Conservation (phyloP, 1,140 invertebrate genomes). For the Papilio machaon region DNA sequence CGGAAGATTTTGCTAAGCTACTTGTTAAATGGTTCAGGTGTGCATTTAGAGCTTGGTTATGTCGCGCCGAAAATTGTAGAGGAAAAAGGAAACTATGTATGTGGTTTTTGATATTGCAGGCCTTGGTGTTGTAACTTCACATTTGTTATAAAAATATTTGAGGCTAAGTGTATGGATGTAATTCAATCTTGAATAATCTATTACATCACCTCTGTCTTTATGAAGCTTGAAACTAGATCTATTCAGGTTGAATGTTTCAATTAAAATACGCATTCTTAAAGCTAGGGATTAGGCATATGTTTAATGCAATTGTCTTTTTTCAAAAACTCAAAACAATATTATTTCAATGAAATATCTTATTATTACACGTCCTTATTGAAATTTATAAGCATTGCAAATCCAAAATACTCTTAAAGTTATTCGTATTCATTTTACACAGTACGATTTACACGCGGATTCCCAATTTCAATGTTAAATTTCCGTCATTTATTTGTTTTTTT, state of each 20-base stretch:
- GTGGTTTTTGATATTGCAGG: neutral
- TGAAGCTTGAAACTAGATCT: neutral
- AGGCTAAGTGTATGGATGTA: neutral
- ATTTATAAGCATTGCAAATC: neutral
- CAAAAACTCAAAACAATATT: neutral
- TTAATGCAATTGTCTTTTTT: neutral
- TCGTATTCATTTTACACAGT: neutral
- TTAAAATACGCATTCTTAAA: neutral
- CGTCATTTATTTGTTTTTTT: no score
- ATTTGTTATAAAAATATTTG: neutral
- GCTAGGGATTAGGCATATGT: neutral
- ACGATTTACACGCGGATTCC: neutral
- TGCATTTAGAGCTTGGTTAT: neutral
- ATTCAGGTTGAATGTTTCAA: neutral
- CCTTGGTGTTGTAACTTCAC: neutral
- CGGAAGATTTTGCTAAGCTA: neutral
- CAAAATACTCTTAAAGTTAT: neutral
- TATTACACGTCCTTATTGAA: neutral
- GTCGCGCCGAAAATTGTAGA: neutral
- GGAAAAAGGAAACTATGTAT: neutral
- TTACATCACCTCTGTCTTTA: neutral
- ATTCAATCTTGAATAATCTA: neutral
- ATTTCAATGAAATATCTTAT: neutral
- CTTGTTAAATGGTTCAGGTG: neutral
- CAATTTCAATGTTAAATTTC: neutral